Evolutionary conservation across 2,888 invertebrate species (phyloP).

Genomic region (Zhuqinia jingwanae): DNA sequence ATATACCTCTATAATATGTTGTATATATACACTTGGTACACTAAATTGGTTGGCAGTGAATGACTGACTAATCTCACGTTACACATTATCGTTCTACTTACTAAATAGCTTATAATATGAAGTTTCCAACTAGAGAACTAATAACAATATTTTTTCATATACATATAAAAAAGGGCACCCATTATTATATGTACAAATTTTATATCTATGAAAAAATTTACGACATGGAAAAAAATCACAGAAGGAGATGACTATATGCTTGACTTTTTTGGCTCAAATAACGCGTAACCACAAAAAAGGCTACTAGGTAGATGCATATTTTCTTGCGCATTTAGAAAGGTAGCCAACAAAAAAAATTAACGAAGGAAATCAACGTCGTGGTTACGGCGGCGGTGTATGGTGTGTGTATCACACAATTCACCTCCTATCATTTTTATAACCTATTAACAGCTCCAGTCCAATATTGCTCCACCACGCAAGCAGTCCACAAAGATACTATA

Average conservation of each 20-base stretch:
- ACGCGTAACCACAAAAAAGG: too few relatives aligned
- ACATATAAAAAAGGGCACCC: slow-evolving; percentile 24
- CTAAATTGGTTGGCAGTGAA: slow-evolving; percentile 66
- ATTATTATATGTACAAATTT: slow-evolving; percentile 14
- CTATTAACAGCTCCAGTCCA: slow-evolving; percentile 43
- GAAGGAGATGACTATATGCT: too few relatives aligned
- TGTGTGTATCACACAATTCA: slow-evolving; percentile 14
- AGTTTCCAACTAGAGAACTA: neutral
- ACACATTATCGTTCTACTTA: slow-evolving; percentile 44
- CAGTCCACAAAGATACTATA: neutral
- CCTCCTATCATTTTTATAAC: slow-evolving; percentile 57
- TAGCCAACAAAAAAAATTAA: slow-evolving; percentile 56
- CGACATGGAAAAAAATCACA: neutral
- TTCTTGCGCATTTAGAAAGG: neutral
- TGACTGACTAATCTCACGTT: slow-evolving; percentile 74
- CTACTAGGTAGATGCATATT: too few relatives aligned
- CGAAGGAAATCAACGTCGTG: slow-evolving; percentile 50
- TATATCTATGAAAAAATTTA: neutral
- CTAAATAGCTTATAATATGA: slow-evolving; percentile 9
- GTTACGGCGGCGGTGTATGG: neutral
- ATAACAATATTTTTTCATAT: neutral
- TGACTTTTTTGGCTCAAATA: too few relatives aligned
- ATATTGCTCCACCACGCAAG: slow-evolving; percentile 47
- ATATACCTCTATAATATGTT: neutral
- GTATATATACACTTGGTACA: slow-evolving; percentile 16